These are phyloP conservation scores for Orchesella flavescens DNA, from an alignment of 2,888 invertebrate species.

Conservation along the genomic window DNA sequence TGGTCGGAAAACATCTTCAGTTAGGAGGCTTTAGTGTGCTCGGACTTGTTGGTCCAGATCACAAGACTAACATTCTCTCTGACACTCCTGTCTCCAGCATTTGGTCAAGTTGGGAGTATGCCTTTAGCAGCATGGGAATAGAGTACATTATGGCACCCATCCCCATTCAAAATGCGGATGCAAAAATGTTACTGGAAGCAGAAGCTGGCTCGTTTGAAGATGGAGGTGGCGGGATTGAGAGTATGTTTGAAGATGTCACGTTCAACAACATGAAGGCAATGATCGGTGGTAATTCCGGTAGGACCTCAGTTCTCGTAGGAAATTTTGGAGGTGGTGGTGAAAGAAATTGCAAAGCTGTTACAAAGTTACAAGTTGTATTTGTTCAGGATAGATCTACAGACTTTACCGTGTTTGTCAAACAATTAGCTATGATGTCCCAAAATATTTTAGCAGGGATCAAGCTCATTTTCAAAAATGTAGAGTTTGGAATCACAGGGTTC, in stretches of 20 bases:
- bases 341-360: not conserved
- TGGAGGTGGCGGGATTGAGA: no score
- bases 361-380: not conserved
- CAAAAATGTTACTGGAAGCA: no score
- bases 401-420: not conserved
- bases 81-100: not conserved
- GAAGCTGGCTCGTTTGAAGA: no score
- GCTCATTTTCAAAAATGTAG: not conserved
- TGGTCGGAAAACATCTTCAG: not conserved
- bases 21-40: not conserved
- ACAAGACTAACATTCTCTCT: not conserved
- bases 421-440: not conserved
- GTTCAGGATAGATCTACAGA: not conserved
- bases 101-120: not conserved
- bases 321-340: not conserved
- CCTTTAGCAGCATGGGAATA: not conserved
- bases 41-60: not conserved
- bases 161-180: not conserved
- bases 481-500: constrained; percentile 1
- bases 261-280: no score
- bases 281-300: not conserved
- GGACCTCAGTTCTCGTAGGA: not conserved
- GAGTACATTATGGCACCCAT: not conserved
- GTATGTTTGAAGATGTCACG: no score
- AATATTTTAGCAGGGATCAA: not conserved